Percentiles rank a stretch among this genome's conserved stretches.
These are phyloP conservation scores for Sinocyclocheilus maitianheensis DNA, from an alignment of 2,113 vertebrate species.

Conservation along the genomic window DNA sequence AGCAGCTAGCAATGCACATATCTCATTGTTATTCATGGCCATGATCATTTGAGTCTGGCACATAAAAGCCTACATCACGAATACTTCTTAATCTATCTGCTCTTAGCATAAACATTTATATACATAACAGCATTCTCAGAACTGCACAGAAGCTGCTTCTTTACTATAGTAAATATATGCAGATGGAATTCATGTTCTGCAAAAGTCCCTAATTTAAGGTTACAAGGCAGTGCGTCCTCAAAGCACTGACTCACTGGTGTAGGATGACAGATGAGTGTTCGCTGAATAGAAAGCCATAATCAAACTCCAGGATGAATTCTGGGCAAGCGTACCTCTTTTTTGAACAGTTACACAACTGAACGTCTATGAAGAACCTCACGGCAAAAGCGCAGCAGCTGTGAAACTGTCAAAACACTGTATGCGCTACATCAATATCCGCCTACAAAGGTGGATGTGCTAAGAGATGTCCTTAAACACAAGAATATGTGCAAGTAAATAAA, in stretches of 20 bases:
- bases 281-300: constrained; percentile 27
- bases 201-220: constrained; percentile 39
- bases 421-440: constrained; percentile 40
- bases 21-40: background rate
- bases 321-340: constrained; percentile 19
- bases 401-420: constrained; percentile 40
- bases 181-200: constrained; percentile 28
- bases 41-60: background rate
- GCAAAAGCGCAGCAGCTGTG: constrained; percentile 22
- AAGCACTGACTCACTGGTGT: constrained; percentile 53
- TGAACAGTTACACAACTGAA: constrained; percentile 36
- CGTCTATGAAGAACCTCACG: constrained; percentile 4
- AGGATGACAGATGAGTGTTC: constrained; percentile 45
- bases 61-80: background rate
- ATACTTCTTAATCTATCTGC: background rate
- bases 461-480: constrained; percentile 29
- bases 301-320: constrained; percentile 22
- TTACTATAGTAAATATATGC: constrained; percentile 40
- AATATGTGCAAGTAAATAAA: constrained; percentile 33
- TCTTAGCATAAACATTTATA: background rate
- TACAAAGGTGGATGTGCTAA: constrained; percentile 30
- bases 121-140: constrained; percentile 1
- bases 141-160: background rate
- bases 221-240: constrained; percentile 28
- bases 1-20: background rate